Base-by-base conservation (phyloP, 2,888 invertebrate genomes). In the Troides aeacus region DNA sequence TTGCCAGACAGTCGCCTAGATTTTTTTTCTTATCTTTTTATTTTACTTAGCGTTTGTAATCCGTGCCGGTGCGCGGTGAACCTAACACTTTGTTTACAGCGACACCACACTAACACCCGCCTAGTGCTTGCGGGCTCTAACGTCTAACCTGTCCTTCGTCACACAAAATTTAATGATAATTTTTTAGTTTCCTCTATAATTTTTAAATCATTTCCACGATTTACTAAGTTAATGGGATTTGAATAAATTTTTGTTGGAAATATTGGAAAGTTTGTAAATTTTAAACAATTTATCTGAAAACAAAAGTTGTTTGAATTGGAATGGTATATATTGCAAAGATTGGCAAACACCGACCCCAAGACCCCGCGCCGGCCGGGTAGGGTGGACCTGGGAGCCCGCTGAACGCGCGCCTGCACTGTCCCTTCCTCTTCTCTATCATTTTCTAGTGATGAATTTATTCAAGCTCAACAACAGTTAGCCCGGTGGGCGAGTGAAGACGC, bases 401-500 rank as follows among this genome's bases (percentile, higher is more conserved):
- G 74, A 76, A 74, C 77, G 75, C 84, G 80, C 81, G 81, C 87
- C 83, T 81, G 84, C 93, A 93, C 94, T 93, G 93, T 94, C 94
- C 94, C 94, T 94, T 94, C 93, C 94, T 94, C 95, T 94, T 94
- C 94, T 90, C 95, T 95, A 95, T 95, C 96, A 95, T 96, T 96
- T 97, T 97, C 95, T 97, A 97, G 97, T 97, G 97, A 97, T 97
- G 97, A 97, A 95, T 97, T 97, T 97, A 96, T 97, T 97, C 97
- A 97, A 97, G 97, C 97, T 96, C 97, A 97, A 96, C 97, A 96
- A 96, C 97, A 96, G 95, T 95, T 96, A 96, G 97, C 96, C 96
- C 97, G 96, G 95, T 97, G 97, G 96, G 97, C 96, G 95, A 97
- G 97, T 96, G 96, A 97, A 94, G 96, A 96, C 93, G 94, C 94